Evolutionary conservation across 2,888 invertebrate genomes (phyloP).

Genomic region (Yponomeuta cagnagella): DNA sequence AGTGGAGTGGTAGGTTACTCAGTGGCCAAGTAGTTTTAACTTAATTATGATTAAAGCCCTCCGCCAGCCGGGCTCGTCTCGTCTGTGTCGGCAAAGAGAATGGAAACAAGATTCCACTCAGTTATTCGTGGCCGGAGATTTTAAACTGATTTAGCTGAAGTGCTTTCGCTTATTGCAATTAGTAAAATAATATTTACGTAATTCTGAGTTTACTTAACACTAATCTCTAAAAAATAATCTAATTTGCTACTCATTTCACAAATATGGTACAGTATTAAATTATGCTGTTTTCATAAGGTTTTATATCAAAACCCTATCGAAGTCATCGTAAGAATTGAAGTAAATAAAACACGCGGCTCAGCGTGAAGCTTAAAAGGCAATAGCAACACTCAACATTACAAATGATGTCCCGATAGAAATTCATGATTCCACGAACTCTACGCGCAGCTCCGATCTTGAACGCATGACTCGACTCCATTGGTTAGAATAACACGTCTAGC

Average conservation of each 20-base stretch:
- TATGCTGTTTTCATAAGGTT: too few relatives aligned
- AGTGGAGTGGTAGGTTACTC: neutral
- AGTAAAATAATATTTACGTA: neutral
- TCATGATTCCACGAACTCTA: conserved; percentile 33
- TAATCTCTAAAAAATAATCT: too few relatives aligned
- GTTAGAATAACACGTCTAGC: conserved; percentile 6
- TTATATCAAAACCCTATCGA: neutral
- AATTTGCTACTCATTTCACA: neutral
- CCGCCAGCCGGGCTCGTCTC: neutral
- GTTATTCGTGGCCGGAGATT: conserved; percentile 6
- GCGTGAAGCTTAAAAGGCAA: neutral
- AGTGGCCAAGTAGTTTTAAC: neutral
- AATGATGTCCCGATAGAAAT: conserved; percentile 35
- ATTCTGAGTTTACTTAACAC: neutral
- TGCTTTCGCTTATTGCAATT: conserved; percentile 9
- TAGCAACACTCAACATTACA: conserved; percentile 37
- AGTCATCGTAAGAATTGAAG: neutral
- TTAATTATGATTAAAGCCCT: conserved; percentile 4
- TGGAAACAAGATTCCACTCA: neutral
- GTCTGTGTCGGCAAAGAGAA: neutral
- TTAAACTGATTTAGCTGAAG: conserved; percentile 4
- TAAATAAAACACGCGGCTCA: neutral
- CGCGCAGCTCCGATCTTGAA: conserved; percentile 3
- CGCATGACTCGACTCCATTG: conserved; percentile 11
- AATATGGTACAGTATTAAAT: neutral